A percentile compares a stretch with the other conserved stretches of the same genome.
These are phyloP conservation scores for Agapornis canus DNA, from an alignment of 2,797 vertebrate species.

Conservation along the genomic window DNA sequence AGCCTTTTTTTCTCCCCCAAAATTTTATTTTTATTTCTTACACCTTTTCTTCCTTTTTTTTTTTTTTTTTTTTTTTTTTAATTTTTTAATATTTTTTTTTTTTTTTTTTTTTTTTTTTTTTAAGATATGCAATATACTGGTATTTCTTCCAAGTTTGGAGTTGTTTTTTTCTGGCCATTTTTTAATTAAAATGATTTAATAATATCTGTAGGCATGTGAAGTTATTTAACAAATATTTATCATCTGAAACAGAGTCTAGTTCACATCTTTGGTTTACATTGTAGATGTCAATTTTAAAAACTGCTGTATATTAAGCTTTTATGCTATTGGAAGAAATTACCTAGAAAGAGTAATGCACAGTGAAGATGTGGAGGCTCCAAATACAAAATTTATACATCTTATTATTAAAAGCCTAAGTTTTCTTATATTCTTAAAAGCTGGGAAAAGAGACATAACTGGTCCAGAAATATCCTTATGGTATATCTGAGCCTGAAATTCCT, in stretches of 20 bases:
- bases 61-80: not conserved
- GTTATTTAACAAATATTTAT: not conserved
- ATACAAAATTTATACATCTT: not conserved
- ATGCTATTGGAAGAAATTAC: not conserved
- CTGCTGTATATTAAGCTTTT: not conserved
- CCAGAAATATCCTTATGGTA: not conserved
- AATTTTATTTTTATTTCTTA: not conserved
- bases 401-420: not conserved
- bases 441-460: not conserved
- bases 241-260: not conserved
- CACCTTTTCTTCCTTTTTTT: too few species aligned
- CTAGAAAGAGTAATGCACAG: not conserved
- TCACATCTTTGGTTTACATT: not conserved
- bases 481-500: not conserved
- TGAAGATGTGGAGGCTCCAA: not conserved
- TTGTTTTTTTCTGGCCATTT: not conserved
- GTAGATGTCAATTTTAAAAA: not conserved
- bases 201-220: not conserved
- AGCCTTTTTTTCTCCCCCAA: rapidly evolving
- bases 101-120: not conserved
- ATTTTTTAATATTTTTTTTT: too few species aligned
- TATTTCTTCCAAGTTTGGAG: not conserved
- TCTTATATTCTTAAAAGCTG: not conserved
- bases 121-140: not conserved
- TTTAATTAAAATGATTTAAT: not conserved